Evolutionary conservation across 2,797 vertebrate genomes (phyloP), one percentile per base, ranked within the genome.

Genomic region (Alosa sapidissima): DNA sequence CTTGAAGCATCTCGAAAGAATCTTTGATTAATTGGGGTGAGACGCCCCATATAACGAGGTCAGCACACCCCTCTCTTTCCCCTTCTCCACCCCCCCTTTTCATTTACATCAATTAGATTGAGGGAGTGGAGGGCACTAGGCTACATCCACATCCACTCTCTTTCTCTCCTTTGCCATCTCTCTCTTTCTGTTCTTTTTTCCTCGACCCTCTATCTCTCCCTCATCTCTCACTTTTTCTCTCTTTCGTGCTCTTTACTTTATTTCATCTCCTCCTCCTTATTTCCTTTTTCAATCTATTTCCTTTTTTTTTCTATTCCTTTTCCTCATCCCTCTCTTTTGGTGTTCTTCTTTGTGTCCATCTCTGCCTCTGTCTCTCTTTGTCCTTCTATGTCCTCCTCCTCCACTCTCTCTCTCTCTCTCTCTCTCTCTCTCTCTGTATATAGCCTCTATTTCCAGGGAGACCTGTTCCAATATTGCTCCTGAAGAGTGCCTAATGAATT

Each of bases 11-110:
- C 95, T 97, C 94, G 89, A 91, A 94, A 95, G 95, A 93, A 97
- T 96, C 94, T 95, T 94, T 97, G 97, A 97, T 98, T 97, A 97
- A 98, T 97, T 97, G 96, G 96, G 96, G 97, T 97, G 95, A 97
- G 94, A 89, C 90, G 92, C 94, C 94, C 94, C 92, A 93, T 94
- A 96, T 95, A 97, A 96, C 94, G 97, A 97, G 96, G 97, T 97
- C 97, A 97, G 91, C 92, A 93, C 91, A 95, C 93, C 92, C 95
- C 94, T 93, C 92, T 92, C 93, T 94, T 95, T 95, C 91, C 86
- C 84, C 88, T 45, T 33, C 24, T 88, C 90, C 91, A 92, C 90
- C 91, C 85, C 87, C 91, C 90, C 90, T 87, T 91, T 96, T 94
- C 94, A 96, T 97, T 97, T 97, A 96, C 96, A 97, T 97, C 95